Conservation (phyloP, 2,888 invertebrate species). For the Drosophila nr. medialis region DNA sequence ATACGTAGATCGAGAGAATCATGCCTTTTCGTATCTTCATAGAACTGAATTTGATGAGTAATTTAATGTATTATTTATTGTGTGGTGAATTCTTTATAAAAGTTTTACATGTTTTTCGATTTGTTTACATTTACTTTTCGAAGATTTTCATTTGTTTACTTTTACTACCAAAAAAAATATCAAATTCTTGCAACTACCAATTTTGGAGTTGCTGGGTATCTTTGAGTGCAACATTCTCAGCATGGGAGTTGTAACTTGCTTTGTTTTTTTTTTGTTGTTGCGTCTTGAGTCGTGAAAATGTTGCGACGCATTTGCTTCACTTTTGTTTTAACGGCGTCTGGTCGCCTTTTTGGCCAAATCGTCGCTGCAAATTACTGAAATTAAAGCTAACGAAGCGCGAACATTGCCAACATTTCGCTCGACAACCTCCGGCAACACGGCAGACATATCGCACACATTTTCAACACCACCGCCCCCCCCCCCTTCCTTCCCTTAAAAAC, state of each 20-base stretch:
- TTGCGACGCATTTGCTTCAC: slow-evolving; percentile 51
- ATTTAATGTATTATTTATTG: neutral
- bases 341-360: slow-evolving; percentile 57
- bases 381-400: slow-evolving; percentile 82
- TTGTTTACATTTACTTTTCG: too few species aligned
- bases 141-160: neutral
- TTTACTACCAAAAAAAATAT: neutral
- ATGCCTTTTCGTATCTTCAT: neutral
- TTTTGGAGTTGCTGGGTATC: slow-evolving; percentile 1
- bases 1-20: neutral
- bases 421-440: slow-evolving; percentile 50
- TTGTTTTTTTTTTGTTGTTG: slow-evolving; percentile 14
- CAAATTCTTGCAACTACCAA: neutral
- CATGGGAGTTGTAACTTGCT: neutral
- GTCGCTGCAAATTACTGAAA: slow-evolving; percentile 78
- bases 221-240: neutral
- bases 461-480: slow-evolving; percentile 18
- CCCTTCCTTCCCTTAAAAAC: neutral
- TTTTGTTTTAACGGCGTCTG: slow-evolving; percentile 66
- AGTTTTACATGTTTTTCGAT: too few species aligned
- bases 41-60: neutral
- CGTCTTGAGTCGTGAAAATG: slow-evolving; percentile 72
- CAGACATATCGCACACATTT: slow-evolving; percentile 55
- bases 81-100: neutral
- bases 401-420: slow-evolving; percentile 74